Evolutionary conservation across 2,113 vertebrate species (phyloP).

Genomic region (Eonycteris spelaea): DNA sequence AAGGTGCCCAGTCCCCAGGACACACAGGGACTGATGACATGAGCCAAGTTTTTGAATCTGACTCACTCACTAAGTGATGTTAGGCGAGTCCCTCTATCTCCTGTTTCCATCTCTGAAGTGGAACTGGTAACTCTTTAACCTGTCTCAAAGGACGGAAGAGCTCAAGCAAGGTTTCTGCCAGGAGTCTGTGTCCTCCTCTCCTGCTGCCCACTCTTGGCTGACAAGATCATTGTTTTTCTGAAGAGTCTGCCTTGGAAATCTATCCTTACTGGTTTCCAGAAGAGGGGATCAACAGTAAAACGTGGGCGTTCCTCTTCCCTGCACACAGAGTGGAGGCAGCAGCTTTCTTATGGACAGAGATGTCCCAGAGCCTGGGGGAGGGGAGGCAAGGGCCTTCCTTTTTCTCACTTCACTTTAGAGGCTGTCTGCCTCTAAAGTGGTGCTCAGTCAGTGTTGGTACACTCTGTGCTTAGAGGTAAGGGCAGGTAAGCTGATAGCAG

Average conservation of each 20-base stretch:
- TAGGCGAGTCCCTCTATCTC: background rate
- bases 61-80: background rate
- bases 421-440: background rate
- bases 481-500: background rate
- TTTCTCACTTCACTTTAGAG: background rate
- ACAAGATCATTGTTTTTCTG: background rate
- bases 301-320: background rate
- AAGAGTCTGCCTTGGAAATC: background rate
- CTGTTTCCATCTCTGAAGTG: background rate
- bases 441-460: accelerated
- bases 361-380: background rate
- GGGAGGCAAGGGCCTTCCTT: background rate
- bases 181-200: background rate
- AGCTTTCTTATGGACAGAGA: background rate
- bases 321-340: background rate
- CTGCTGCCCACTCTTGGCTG: background rate
- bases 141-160: background rate
- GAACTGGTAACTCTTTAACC: background rate
- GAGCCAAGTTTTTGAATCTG: background rate
- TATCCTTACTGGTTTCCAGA: background rate
- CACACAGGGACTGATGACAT: background rate
- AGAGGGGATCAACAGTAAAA: background rate
- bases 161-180: background rate
- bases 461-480: background rate
- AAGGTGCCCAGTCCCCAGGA: background rate